These are phyloP conservation scores for Pogonomyrmex californicus DNA, from an alignment of 1,140 invertebrate species.

Conservation along the genomic window DNA sequence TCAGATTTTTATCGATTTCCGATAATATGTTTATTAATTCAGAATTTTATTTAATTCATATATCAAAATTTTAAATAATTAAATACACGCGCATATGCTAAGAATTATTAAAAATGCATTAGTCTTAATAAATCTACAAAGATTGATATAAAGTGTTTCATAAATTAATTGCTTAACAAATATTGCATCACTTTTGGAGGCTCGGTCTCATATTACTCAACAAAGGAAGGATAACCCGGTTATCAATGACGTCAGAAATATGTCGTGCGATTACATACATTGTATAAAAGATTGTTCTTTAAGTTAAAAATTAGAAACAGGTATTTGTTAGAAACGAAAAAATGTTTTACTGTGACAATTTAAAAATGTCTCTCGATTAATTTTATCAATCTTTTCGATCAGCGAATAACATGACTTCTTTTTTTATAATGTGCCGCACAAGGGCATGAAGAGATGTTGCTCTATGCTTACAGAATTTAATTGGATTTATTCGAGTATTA, in stretches of 20 bases:
- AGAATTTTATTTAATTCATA: neutral
- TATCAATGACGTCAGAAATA: neutral
- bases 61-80: neutral
- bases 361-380: neutral
- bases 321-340: neutral
- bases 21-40: neutral
- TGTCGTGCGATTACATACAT: neutral
- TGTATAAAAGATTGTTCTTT: neutral
- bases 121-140: neutral
- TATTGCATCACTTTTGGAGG: neutral
- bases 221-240: neutral
- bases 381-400: neutral
- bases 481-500: neutral
- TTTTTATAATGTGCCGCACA: neutral
- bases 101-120: neutral
- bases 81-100: neutral
- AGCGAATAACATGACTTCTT: neutral
- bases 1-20: neutral
- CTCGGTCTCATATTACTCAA: neutral
- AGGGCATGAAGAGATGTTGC: neutral
- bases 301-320: neutral
- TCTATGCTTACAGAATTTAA: slow-evolving; percentile 8
- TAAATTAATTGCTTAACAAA: neutral
- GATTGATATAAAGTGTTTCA: neutral
- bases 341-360: neutral